phyloP scores from a whole-genome alignment of 1,140 invertebrate genomes.

The Trichogramma pretiosum region DNA sequence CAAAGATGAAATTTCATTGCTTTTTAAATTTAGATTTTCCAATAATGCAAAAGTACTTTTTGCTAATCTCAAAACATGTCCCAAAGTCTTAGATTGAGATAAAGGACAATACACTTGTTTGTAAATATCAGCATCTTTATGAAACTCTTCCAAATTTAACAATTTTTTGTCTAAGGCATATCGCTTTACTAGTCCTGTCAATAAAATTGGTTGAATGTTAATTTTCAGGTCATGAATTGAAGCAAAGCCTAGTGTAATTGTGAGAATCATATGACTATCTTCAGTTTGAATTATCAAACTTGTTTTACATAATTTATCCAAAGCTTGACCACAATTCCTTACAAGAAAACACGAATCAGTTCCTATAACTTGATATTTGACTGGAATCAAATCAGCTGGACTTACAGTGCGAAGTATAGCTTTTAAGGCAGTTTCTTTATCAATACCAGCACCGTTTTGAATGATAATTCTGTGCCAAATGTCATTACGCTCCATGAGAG shows the following conservation, averaged over 20 bases:
- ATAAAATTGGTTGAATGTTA: conserved; percentile 41
- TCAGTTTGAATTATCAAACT: conserved; percentile 41
- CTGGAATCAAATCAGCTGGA: conserved; percentile 46
- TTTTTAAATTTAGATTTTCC: conserved; percentile 37
- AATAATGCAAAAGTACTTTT: conserved; percentile 31
- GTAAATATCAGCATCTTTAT: conserved; percentile 40
- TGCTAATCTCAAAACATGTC: conserved; percentile 42
- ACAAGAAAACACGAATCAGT: conserved; percentile 41
- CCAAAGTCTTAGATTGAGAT: conserved; percentile 40
- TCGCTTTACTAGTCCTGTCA: conserved; percentile 35
- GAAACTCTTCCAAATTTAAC: conserved; percentile 41
- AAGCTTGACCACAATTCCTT: conserved; percentile 44
- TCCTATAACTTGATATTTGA: conserved; percentile 37
- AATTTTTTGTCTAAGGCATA: conserved; percentile 31
- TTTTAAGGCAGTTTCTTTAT: conserved; percentile 41
- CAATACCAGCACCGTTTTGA: conserved; percentile 28
- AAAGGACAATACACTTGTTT: conserved; percentile 43
- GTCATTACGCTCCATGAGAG: conserved; percentile 33
- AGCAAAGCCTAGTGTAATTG: conserved; percentile 40
- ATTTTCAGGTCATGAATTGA: conserved; percentile 43
- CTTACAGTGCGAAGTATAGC: conserved; percentile 42
- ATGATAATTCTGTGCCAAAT: conserved; percentile 38
- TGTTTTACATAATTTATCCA: conserved; percentile 42
- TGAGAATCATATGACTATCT: conserved; percentile 36
- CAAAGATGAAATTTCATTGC: conserved; percentile 40